phyloP scores from a whole-genome alignment of 2,888 invertebrate genomes.

The Urechis unicinctus region DNA sequence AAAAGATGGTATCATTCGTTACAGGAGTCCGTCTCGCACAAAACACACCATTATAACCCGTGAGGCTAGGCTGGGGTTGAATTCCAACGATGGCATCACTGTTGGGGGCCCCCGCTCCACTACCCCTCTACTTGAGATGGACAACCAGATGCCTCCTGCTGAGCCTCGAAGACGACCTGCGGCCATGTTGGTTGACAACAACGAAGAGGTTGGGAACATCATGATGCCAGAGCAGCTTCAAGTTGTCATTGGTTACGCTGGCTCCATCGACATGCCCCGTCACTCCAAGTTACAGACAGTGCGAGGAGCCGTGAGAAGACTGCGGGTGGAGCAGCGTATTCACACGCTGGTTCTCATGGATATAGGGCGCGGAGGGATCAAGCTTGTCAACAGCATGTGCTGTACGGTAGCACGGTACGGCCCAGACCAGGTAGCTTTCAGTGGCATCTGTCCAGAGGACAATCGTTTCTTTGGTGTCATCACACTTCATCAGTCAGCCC shows the following conservation, averaged over 20 bases:
- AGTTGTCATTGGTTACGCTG: slow-evolving; percentile 74
- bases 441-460: slow-evolving; percentile 76
- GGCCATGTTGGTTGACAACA: neutral
- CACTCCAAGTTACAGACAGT: slow-evolving; percentile 61
- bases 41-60: slow-evolving; percentile 22
- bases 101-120: neutral
- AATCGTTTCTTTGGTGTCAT: slow-evolving; percentile 90
- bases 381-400: slow-evolving; percentile 69
- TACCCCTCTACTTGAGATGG: neutral
- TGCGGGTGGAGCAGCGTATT: slow-evolving; percentile 79
- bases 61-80: slow-evolving; percentile 12
- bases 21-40: slow-evolving; percentile 4
- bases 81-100: slow-evolving; percentile 1
- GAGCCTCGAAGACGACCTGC: neutral
- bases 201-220: neutral
- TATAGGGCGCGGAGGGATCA: slow-evolving; percentile 70
- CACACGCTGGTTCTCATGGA: slow-evolving; percentile 75
- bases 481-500: slow-evolving; percentile 56
- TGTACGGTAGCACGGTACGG: slow-evolving; percentile 80
- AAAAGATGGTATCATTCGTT: neutral
- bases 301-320: slow-evolving; percentile 77
- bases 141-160: neutral
- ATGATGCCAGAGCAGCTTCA: slow-evolving; percentile 7
- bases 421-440: slow-evolving; percentile 76
- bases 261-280: slow-evolving; percentile 87